A percentile compares a stretch with the other conserved stretches of the same genome.
phyloP scores from a whole-genome alignment of 1,140 invertebrate species.

The Drosophila sp. region DNA sequence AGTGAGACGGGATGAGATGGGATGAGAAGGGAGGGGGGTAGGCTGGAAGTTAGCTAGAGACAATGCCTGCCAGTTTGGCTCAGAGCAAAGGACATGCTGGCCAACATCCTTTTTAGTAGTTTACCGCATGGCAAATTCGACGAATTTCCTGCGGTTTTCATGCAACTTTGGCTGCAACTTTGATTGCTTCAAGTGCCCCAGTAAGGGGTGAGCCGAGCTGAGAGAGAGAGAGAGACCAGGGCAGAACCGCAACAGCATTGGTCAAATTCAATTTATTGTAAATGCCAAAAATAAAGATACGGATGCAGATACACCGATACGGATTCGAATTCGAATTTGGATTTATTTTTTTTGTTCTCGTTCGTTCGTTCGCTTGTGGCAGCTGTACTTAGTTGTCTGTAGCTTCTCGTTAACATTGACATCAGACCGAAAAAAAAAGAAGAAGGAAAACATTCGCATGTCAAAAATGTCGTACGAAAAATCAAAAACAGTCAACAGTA shows the following conservation, averaged over 20 bases:
- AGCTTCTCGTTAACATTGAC: conserved; percentile 66
- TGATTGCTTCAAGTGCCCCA: conserved; percentile 37
- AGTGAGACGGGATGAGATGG: background rate
- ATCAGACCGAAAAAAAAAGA: background rate
- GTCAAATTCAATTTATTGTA: conserved; percentile 80
- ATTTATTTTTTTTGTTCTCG: conserved; percentile 34
- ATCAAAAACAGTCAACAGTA: conserved; percentile 49
- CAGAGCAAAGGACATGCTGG: conserved; percentile 35
- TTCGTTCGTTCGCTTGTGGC: conserved; percentile 35
- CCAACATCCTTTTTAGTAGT: conserved; percentile 61
- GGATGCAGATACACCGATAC: background rate
- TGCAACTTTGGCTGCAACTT: conserved; percentile 68
- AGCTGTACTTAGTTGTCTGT: conserved; percentile 58
- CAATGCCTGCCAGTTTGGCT: conserved; percentile 39
- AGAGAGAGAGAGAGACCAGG: background rate
- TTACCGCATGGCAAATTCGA: conserved; percentile 80
- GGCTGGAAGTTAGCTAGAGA: conserved; percentile 16
- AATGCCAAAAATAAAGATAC: conserved; percentile 62
- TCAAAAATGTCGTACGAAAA: conserved; percentile 81
- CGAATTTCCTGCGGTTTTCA: conserved; percentile 79
- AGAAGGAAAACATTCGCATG: conserved; percentile 70
- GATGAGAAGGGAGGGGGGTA: background rate
- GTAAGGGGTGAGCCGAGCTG: background rate
- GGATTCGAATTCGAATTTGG: conserved; percentile 4
- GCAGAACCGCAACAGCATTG: conserved; percentile 72